These are phyloP conservation scores for Eubasilissa regina DNA, from an alignment of 1,140 invertebrate species.

Conservation along the genomic window DNA sequence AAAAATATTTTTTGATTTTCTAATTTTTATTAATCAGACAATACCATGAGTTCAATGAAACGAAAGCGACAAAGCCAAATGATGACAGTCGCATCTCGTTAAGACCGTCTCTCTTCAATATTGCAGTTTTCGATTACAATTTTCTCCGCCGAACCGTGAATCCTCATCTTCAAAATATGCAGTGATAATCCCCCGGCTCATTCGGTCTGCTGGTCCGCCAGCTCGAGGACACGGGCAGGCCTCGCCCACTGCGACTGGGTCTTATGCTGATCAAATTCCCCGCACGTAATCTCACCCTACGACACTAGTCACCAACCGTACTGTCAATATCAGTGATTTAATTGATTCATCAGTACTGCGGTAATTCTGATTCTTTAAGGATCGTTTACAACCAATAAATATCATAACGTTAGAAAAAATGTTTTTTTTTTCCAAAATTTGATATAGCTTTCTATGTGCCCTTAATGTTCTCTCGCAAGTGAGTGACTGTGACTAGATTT, in stretches of 20 bases:
- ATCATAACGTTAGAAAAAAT: too few species aligned
- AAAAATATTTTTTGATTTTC: too few species aligned
- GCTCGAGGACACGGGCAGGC: neutral
- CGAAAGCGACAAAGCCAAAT: neutral
- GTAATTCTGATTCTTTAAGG: too few species aligned
- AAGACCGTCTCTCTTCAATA: conserved; percentile 7
- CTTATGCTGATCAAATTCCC: neutral
- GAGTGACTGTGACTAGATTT: too few species aligned
- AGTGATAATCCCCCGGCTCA: conserved; percentile 44
- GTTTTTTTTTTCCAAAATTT: too few species aligned
- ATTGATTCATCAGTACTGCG: conserved; percentile 6
- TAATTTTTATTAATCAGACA: too few species aligned
- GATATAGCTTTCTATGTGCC: too few species aligned
- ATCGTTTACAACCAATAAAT: too few species aligned
- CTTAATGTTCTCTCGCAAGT: too few species aligned
- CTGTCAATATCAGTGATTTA: neutral
- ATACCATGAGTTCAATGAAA: neutral
- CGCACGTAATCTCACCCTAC: neutral
- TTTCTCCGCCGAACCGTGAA: conserved; percentile 33
- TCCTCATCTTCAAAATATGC: conserved; percentile 44
- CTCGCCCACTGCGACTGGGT: too few species aligned
- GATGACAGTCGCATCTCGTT: conserved; percentile 19
- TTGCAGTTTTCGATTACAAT: conserved; percentile 45
- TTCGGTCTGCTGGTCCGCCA: conserved; percentile 35
- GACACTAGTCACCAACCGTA: neutral